These are phyloP conservation scores for Stomatorhinus walkeri DNA, from an alignment of 2,797 vertebrate genomes.

Conservation along the genomic window DNA sequence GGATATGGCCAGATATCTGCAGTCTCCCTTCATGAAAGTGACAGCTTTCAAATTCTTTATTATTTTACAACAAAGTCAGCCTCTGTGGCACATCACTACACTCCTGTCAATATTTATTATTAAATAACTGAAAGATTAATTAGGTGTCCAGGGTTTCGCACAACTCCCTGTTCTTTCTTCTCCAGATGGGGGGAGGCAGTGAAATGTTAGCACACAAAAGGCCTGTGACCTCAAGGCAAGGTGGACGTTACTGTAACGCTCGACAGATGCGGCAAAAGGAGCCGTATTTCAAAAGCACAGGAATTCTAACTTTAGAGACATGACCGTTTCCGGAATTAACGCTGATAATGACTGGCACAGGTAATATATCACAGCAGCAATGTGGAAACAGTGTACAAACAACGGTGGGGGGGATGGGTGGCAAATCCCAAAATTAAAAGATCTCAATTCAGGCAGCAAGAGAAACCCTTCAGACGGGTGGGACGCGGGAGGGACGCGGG, in stretches of 20 bases:
- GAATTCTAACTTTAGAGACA: neutral
- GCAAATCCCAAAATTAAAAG: neutral
- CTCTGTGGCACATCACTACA: neutral
- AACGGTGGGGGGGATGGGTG: neutral
- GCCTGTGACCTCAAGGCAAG: neutral
- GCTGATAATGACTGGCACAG: neutral
- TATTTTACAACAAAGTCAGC: neutral
- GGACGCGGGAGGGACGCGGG: neutral
- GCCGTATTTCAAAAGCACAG: neutral
- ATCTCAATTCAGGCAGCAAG: neutral
- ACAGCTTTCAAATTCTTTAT: neutral
- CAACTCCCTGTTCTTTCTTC: neutral
- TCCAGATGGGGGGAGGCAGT: neutral
- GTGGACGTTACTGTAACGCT: neutral
- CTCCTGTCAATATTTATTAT: neutral
- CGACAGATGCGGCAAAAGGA: neutral
- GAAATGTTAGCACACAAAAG: neutral
- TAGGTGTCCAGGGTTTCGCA: neutral
- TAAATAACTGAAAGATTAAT: slow-evolving; percentile 4
- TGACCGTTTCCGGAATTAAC: neutral
- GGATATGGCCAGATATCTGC: neutral
- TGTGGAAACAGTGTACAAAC: neutral
- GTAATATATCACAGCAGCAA: neutral
- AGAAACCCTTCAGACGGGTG: neutral
- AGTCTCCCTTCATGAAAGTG: neutral